phyloP scores from a whole-genome alignment of 2,113 vertebrate species.

The Psammodynastes pulverulentus region DNA sequence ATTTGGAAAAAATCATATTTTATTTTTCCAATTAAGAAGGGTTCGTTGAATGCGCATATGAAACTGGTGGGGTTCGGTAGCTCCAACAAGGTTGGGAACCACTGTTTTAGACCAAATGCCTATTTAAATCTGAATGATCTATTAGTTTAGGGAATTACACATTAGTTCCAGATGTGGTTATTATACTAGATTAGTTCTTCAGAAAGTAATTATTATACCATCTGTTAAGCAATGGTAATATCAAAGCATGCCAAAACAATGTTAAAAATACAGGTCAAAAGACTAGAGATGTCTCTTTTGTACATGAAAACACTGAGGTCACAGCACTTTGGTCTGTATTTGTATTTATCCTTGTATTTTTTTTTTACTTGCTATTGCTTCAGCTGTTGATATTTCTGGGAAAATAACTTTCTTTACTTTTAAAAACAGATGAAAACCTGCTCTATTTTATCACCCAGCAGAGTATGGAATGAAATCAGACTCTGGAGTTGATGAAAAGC shows the following conservation, averaged over 20 bases:
- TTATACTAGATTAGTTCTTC: constrained; percentile 48
- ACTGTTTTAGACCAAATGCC: constrained; percentile 40
- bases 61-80: no score
- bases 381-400: constrained; percentile 4
- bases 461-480: constrained; percentile 29
- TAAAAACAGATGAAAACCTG: constrained; percentile 17
- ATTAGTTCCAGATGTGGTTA: constrained; percentile 60
- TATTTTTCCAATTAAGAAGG: no score
- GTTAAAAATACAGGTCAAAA: constrained; percentile 53
- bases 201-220: constrained; percentile 61
- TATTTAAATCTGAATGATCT: constrained; percentile 59
- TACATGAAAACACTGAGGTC: constrained; percentile 48
- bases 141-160: constrained; percentile 55
- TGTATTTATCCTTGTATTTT: constrained; percentile 18
- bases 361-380: constrained; percentile 21
- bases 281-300: constrained; percentile 40
- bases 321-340: constrained; percentile 43
- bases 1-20: no score
- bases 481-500: constrained; percentile 20
- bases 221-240: constrained; percentile 61
- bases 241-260: constrained; percentile 54
- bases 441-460: constrained; percentile 31
- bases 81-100: no score
- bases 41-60: no score
- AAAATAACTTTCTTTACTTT: constrained; percentile 10